Percentiles rank a stretch among this genome's conserved stretches.
Evolutionary conservation across 2,888 invertebrate species (phyloP).

Genomic region (Amphipyra berbera): DNA sequence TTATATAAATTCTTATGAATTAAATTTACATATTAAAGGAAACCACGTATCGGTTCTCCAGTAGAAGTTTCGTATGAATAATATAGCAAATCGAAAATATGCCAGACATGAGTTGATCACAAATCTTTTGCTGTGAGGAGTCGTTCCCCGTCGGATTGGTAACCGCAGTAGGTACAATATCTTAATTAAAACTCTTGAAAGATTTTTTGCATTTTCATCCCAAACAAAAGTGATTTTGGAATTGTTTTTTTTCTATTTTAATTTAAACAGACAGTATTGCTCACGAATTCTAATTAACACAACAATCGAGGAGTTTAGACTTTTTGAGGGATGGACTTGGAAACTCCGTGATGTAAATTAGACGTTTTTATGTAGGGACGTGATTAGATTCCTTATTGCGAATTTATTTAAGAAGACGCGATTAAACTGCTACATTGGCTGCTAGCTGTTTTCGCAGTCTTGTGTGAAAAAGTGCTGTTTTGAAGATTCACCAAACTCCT

Average conservation of each 20-base stretch:
- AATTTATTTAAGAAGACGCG: constrained; percentile 40
- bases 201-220: constrained; percentile 33
- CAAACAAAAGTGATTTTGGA: constrained; percentile 46
- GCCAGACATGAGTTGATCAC: no score
- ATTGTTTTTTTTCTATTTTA: constrained; percentile 45
- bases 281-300: constrained; percentile 61
- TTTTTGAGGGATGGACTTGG: constrained; percentile 55
- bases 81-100: no score
- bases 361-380: constrained; percentile 52
- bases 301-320: constrained; percentile 57
- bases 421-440: constrained; percentile 24
- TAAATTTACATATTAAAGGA: no score
- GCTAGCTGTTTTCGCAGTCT: constrained; percentile 7
- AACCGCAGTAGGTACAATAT: not conserved
- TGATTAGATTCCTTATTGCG: constrained; percentile 52
- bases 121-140: no score
- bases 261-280: constrained; percentile 49
- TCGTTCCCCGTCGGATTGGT: not conserved
- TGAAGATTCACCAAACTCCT: not conserved
- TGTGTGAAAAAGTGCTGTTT: not conserved
- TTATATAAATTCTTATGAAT: no score
- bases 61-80: no score
- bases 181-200: constrained; percentile 42
- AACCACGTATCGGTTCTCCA: no score
- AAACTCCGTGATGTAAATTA: constrained; percentile 59